These are phyloP conservation scores for Rousettus leschenaultii DNA, from an alignment of 2,113 vertebrate species.

Conservation along the genomic window DNA sequence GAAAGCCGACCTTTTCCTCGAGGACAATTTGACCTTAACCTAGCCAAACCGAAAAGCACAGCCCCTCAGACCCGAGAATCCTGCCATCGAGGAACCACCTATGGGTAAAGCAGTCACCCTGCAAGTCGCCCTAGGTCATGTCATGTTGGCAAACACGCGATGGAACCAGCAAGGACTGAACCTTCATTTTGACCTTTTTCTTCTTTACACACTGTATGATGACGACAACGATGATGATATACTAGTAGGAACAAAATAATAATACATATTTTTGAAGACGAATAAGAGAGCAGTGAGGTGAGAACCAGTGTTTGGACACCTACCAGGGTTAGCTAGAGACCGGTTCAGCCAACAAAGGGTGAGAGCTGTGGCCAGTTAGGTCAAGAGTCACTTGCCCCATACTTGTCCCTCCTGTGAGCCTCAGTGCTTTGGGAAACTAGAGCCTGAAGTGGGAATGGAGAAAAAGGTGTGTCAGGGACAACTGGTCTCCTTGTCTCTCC, in stretches of 20 bases:
- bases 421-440: background rate
- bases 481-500: background rate
- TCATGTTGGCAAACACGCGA: background rate
- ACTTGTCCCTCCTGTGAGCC: background rate
- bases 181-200: background rate
- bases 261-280: background rate
- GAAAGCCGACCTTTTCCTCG: background rate
- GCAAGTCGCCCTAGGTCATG: background rate
- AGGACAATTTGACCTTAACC: background rate
- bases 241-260: background rate
- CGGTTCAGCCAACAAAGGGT: background rate
- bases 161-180: background rate
- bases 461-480: background rate
- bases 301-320: background rate
- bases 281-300: background rate
- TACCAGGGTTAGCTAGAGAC: background rate
- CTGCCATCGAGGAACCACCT: too few relatives aligned
- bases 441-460: background rate
- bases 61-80: background rate
- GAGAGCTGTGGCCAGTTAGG: background rate
- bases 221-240: too few relatives aligned
- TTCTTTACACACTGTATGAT: background rate
- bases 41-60: background rate
- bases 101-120: background rate
- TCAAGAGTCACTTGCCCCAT: background rate